Base-by-base conservation (phyloP, 2,113 vertebrate species). In the Osmerus mordax region DNA sequence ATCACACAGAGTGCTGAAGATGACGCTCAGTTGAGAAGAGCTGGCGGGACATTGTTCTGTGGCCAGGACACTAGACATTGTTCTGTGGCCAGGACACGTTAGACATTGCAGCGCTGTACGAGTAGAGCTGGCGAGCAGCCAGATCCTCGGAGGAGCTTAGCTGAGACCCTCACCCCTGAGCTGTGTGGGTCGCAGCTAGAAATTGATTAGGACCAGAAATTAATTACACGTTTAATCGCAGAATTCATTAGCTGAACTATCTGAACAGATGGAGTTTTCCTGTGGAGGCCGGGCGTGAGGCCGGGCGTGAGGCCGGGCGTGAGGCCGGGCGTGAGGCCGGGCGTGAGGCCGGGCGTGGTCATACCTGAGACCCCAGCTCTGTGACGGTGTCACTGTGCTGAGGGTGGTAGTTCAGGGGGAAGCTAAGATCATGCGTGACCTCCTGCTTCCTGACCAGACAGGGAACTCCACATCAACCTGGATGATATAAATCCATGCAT, bases 331-430 rank as follows among this genome's bases (percentile, higher is more conserved):
- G 8, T 7, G 36, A 41, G 36, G 36, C 36, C 36, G 7, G 36
- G 7, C 4, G 8, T 7, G 36, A 41, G 36, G 36, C 36, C 36
- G 36, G 8, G 36, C n/a, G 11, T 65, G n/a, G 41, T 0, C 83
- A 78, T 83, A 94, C 93, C 94, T 3, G 93, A 95, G 84, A 95
- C 94, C 32, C 93, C 93, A 0, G 93, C 91, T 0, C 94, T 93
- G 0, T 94, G 75, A 92, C 0, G 3, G 94, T 92, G 81, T 95
- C 94, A 75, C 79, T 84, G 23, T 91, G 89, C 11, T 80, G 78
- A 3, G 92, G 93, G 60, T 93, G 92, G 18, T 60, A 64, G 71
- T 94, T 93, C 54, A 95, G 79, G 73, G 94, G 83, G 71, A 93
- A 94, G 55, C 93, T 87, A 25, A 1, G 18, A 56, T 94, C 92